Conservation (phyloP, 2,113 vertebrate species). For the Odocoileus virginianus region DNA sequence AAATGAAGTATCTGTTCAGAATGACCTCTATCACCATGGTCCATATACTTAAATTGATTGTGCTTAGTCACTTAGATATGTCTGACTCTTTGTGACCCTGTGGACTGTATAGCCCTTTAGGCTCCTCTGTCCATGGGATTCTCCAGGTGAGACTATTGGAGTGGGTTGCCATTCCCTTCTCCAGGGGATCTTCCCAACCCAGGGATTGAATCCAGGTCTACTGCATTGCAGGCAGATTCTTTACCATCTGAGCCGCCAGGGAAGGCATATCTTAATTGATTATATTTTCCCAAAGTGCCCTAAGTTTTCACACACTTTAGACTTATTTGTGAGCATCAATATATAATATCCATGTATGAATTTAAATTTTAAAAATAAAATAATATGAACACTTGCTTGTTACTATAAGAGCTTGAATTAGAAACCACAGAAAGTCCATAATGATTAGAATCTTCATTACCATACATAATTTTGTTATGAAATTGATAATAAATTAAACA, state of each 20-base stretch:
- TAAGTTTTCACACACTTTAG: neutral
- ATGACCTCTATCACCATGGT: neutral
- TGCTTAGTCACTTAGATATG: neutral
- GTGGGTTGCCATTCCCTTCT: neutral
- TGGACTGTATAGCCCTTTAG: neutral
- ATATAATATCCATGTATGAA: neutral
- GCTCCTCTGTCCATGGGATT: neutral
- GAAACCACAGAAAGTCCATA: too few relatives aligned
- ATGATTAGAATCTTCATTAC: neutral
- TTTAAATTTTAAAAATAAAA: neutral
- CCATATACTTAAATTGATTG: neutral
- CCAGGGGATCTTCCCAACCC: neutral
- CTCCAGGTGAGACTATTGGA: neutral
- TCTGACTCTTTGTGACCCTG: neutral
- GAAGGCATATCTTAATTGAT: neutral
- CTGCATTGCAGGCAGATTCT: neutral
- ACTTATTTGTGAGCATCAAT: neutral
- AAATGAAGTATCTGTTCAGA: neutral
- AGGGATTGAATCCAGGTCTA: neutral
- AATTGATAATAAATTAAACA: neutral
- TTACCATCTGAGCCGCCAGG: neutral
- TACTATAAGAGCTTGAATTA: neutral
- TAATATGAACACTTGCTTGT: neutral
- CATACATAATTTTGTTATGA: neutral
- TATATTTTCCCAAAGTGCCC: neutral